phyloP scores from a whole-genome alignment of 30 jellyfish, hydroid and myxozoan genomes.

The Pseudorhiza aurosa region DNA sequence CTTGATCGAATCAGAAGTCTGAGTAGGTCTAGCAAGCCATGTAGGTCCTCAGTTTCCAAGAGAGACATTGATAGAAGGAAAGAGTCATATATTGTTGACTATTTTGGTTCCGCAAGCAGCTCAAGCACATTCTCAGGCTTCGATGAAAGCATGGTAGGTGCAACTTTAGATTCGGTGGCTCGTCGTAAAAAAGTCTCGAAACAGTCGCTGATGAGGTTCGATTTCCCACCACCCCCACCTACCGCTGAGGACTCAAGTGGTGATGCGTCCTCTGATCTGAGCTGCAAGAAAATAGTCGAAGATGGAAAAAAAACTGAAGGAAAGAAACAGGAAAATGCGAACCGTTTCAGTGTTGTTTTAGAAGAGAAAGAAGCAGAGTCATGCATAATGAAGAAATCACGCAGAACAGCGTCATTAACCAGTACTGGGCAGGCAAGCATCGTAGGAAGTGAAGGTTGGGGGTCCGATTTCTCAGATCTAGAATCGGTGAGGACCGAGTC shows the following conservation, averaged over 20 bases:
- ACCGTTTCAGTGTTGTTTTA: constrained; percentile 36
- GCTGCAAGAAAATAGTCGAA: constrained; percentile 28
- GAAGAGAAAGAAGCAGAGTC: constrained; percentile 37
- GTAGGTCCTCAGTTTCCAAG: constrained; percentile 18
- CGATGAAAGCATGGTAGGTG: constrained; percentile 33
- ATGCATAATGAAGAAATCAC: background rate
- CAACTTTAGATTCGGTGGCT: constrained; percentile 40
- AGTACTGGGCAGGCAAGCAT: constrained; percentile 28
- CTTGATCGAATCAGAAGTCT: constrained; percentile 16
- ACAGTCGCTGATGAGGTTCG: constrained; percentile 54
- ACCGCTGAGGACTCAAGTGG: constrained; percentile 56
- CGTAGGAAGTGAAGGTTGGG: constrained; percentile 77
- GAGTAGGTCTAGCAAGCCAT: constrained; percentile 16
- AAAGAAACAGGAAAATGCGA: background rate
- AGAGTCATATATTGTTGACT: constrained; percentile 1
- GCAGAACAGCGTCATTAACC: background rate
- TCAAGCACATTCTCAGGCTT: constrained; percentile 52
- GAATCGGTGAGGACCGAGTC: constrained; percentile 15
- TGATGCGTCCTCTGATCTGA: constrained; percentile 51
- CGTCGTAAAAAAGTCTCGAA: constrained; percentile 38
- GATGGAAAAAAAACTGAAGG: background rate
- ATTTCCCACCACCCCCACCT: constrained; percentile 87
- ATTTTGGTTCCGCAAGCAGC: constrained; percentile 50
- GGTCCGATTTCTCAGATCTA: constrained; percentile 75
- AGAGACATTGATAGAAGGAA: background rate